Evolutionary conservation across 2,113 vertebrate genomes (phyloP), one percentile per base, ranked within the genome.

Genomic region (Cacatua alba): DNA sequence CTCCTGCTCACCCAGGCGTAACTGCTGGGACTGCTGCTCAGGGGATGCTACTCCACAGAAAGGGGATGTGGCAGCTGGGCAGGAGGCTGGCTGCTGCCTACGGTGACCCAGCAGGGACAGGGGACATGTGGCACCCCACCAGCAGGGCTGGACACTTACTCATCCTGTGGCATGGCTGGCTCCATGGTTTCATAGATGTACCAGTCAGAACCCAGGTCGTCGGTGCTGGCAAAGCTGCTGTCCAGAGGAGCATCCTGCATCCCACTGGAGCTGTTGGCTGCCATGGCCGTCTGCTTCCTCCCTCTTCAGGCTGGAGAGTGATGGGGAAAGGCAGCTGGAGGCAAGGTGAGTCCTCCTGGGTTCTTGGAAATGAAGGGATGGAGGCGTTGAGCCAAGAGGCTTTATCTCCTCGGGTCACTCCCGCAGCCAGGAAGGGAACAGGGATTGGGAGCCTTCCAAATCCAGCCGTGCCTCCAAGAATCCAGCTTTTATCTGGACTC

Each of bases 141-240:
- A 14, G 78, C 0, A 1, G 25, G 46, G 43, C 17, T 35, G 49
- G 80, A 3, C 90, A 98, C 98, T 98, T 81, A 98, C 98, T 95
- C 81, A 1, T 97, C 95, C 2, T 55, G 83, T 1, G 74, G 17
- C 24, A 46, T 8, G 0, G 95, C 67, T 0, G 46, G 13, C 2
- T 91, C 97, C 17, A 48, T 10, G 39, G 96, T 51, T 26, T 98
- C 98, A 0, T 98, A 97, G 23, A 98, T 95, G 92, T 98, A 98
- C 98, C 98, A 98, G 95, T 97, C 95, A 0, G 94, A 94, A 23
- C 28, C 28, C 0, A 97, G 67, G 3, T 96, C 91, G 0, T 95
- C 94, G 0, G 80, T 5, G 13, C 35, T 78, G 10, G 12, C 63
- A 3, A 95, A 70, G 35, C 94, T 49, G 2, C 88, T 81, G 6